Evolutionary conservation across 2,113 vertebrate species (phyloP), one percentile per base, ranked within the genome.

Genomic region (Trachemys scripta): DNA sequence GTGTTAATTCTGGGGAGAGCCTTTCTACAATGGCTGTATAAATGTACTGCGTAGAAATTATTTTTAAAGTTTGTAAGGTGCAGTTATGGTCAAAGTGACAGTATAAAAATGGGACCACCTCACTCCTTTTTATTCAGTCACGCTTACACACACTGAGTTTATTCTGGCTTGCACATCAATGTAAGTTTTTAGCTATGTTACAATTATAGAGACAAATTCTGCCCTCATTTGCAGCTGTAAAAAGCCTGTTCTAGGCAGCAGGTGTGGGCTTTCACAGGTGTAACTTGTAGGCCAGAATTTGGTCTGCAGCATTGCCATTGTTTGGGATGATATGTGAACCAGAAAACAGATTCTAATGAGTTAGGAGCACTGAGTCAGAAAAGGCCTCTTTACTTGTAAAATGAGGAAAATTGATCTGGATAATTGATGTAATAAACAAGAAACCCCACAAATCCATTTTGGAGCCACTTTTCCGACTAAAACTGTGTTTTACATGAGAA

Each of bases 1-100:
- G 49, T 80, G 56, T 87, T 89, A 62, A 45, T 86, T 91, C 47
- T 92, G 62, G 69, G 89, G 59, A 24, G 79, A 91, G 22, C 84
- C 29, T 62, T 62, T 62, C 57, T 62, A 54, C 20, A 54, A 22
- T 22, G 31, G 57, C 57, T 31, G 27, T 62, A 14, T 14, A 62
- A 62, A 31, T 13, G 29, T 62, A 31, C 57, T 62, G 27, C 13
- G 57, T 83, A 45, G n/a, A 82, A 45, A 57, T 53, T 88, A 53
- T 38, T 92, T 82, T 82, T 24, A 22, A 56, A 25, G 25, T 78
- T 93, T 3, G 84, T 79, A 54, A 57, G 38, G 53, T 88, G 65
- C 19, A 14, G 42, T 92, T 94, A 53, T n/a, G 31, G 12, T 90
- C 0, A 4, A 72, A 79, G 80, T 79, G 42, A 49, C 12, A 10